Percentiles rank a stretch among this genome's conserved stretches.
phyloP scores from a whole-genome alignment of 2,888 invertebrate genomes.

The Scaptomyza polygonia region DNA sequence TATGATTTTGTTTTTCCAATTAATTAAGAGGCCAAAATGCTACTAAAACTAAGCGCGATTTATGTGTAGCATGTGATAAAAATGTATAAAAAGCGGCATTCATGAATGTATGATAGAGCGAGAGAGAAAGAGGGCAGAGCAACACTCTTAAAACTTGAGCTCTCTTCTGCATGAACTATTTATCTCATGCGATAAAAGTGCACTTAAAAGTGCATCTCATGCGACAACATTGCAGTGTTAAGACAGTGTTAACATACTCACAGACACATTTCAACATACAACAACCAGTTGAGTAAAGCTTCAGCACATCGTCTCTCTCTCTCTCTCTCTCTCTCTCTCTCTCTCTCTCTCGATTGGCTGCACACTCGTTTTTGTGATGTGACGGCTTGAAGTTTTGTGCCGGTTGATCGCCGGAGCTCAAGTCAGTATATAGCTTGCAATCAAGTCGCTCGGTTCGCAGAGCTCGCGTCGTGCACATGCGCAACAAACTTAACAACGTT shows the following conservation, averaged over 20 bases:
- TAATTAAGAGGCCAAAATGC: slow-evolving; percentile 29
- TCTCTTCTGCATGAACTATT: neutral
- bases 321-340: no score
- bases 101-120: neutral
- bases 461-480: slow-evolving; percentile 46
- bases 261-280: neutral
- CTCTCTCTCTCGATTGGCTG: neutral
- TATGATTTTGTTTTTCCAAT: slow-evolving; percentile 54
- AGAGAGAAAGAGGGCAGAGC: neutral
- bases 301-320: slow-evolving; percentile 10
- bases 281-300: slow-evolving; percentile 20
- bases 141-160: neutral
- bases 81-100: neutral
- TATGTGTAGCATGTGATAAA: slow-evolving; percentile 14
- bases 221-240: neutral
- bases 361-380: slow-evolving; percentile 24
- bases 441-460: slow-evolving; percentile 52
- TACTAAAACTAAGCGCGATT: slow-evolving; percentile 4
- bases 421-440: slow-evolving; percentile 53
- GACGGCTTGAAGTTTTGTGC: slow-evolving; percentile 26
- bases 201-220: slow-evolving; percentile 4
- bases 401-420: slow-evolving; percentile 24
- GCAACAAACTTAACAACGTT: slow-evolving; percentile 30
- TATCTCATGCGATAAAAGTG: slow-evolving; percentile 48
- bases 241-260: slow-evolving; percentile 16